Percentiles rank a stretch among this genome's conserved stretches.
Conservation (phyloP, 1,140 invertebrate genomes). For the Hycleus cichorii region DNA sequence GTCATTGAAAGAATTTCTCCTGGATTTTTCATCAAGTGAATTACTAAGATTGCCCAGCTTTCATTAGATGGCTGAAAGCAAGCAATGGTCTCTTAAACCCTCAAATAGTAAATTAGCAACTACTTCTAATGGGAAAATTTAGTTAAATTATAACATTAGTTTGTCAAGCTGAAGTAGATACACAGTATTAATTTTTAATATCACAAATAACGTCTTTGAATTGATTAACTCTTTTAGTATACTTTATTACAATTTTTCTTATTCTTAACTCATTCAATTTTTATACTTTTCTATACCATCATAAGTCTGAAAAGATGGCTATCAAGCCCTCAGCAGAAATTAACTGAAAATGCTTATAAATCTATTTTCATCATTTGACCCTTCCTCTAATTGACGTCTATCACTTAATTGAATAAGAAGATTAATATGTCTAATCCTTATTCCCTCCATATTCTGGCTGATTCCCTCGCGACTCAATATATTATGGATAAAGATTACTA, state of each 20-base stretch:
- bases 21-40: constrained; percentile 51
- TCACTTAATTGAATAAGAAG: constrained; percentile 50
- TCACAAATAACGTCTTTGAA: constrained; percentile 48
- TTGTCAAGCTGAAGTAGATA: constrained; percentile 53
- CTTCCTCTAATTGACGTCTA: constrained; percentile 40
- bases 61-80: constrained; percentile 57
- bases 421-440: constrained; percentile 43
- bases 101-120: constrained; percentile 42
- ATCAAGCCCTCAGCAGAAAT: constrained; percentile 33
- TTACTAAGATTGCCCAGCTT: constrained; percentile 43
- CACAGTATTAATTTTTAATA: constrained; percentile 48
- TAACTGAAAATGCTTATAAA: constrained; percentile 50
- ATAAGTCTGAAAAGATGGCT: constrained; percentile 17
- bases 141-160: constrained; percentile 46
- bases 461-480: constrained; percentile 43
- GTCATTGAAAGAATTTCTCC: constrained; percentile 50
- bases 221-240: constrained; percentile 45
- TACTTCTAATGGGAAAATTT: constrained; percentile 52
- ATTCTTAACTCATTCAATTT: constrained; percentile 45
- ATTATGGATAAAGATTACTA: constrained; percentile 42
- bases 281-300: constrained; percentile 38
- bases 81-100: constrained; percentile 52
- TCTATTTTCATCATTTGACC: constrained; percentile 50
- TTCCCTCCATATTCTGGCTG: constrained; percentile 44
- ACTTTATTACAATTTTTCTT: constrained; percentile 44